Evolutionary conservation across 2,888 invertebrate species (phyloP).

Genomic region (Catocala fraxini): DNA sequence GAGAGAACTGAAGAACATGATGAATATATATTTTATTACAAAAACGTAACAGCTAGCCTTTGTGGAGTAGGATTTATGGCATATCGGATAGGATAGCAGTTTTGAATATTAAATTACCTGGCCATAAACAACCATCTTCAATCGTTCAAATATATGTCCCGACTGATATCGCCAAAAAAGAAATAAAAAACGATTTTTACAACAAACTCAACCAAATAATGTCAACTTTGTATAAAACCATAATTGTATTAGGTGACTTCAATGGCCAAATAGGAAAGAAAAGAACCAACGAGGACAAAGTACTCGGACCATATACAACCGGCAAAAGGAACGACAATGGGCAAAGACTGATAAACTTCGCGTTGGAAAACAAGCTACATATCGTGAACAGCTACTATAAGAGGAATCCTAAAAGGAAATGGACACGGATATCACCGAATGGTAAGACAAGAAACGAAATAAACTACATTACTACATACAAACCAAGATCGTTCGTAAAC

Average conservation of each 20-base stretch:
- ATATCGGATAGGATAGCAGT: slow-evolving; percentile 5
- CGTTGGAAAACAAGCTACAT: slow-evolving; percentile 7
- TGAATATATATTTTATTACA: slow-evolving; percentile 6
- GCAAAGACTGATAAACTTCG: slow-evolving; percentile 2
- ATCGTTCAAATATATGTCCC: slow-evolving; percentile 12
- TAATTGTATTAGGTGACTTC: slow-evolving; percentile 8
- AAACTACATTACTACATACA: slow-evolving; percentile 2
- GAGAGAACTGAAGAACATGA: slow-evolving; percentile 9
- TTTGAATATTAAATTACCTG: slow-evolving; percentile 7
- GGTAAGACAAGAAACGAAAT: slow-evolving; percentile 3
- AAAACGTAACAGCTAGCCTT: too few relatives aligned
- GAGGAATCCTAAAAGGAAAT: neutral
- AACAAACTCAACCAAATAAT: too few relatives aligned
- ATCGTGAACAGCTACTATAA: slow-evolving; percentile 8
- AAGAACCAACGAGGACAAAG: slow-evolving; percentile 10
- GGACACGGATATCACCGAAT: slow-evolving; percentile 2
- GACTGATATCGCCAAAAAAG: slow-evolving; percentile 8
- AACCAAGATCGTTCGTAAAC: neutral
- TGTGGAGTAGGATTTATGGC: too few relatives aligned
- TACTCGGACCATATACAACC: slow-evolving; percentile 5
- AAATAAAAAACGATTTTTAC: slow-evolving; percentile 5
- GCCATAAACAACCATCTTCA: slow-evolving; percentile 7
- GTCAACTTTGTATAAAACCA: neutral
- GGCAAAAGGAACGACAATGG: slow-evolving; percentile 10
- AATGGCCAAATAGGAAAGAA: neutral